Evolutionary conservation across 2,797 vertebrate species (phyloP).

Genomic region (Eulemur rubriventer): DNA sequence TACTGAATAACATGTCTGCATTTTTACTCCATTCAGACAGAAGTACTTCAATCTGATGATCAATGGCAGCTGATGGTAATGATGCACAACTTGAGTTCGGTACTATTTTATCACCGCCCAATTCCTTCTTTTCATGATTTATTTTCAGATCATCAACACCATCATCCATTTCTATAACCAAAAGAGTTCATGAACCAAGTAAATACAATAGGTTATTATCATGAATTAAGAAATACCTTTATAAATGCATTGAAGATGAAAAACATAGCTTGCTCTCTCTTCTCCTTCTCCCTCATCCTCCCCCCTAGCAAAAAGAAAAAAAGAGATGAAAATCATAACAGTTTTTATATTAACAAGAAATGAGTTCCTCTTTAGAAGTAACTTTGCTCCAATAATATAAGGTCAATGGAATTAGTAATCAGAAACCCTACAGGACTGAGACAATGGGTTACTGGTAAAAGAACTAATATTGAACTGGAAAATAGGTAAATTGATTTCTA

Average conservation of each 20-base stretch:
- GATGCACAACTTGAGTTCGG: conserved; percentile 78
- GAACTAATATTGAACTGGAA: neutral
- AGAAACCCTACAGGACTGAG: neutral
- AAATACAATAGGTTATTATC: conserved; percentile 26
- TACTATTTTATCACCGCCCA: conserved; percentile 79
- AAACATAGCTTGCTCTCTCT: neutral
- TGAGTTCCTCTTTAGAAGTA: neutral
- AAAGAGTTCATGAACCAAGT: conserved; percentile 55
- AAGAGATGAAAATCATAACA: neutral
- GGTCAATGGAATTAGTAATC: neutral
- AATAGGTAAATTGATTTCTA: neutral
- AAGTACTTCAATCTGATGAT: conserved; percentile 95
- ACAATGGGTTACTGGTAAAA: neutral
- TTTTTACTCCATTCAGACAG: conserved; percentile 97
- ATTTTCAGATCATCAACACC: conserved; percentile 85
- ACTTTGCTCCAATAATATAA: neutral
- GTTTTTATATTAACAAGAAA: conserved; percentile 35
- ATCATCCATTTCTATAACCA: conserved; percentile 84
- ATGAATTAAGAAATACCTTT: conserved; percentile 32
- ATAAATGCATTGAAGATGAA: conserved; percentile 48
- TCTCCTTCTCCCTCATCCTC: too few species aligned
- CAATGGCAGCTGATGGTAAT: conserved; percentile 90
- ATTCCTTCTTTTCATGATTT: conserved; percentile 84
- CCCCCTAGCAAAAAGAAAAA: too few species aligned
- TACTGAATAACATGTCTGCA: conserved; percentile 98